Evolutionary conservation across 2,888 invertebrate species (phyloP), one percentile per base, ranked within the genome.

Genomic region (Chrysina gloriosa): DNA sequence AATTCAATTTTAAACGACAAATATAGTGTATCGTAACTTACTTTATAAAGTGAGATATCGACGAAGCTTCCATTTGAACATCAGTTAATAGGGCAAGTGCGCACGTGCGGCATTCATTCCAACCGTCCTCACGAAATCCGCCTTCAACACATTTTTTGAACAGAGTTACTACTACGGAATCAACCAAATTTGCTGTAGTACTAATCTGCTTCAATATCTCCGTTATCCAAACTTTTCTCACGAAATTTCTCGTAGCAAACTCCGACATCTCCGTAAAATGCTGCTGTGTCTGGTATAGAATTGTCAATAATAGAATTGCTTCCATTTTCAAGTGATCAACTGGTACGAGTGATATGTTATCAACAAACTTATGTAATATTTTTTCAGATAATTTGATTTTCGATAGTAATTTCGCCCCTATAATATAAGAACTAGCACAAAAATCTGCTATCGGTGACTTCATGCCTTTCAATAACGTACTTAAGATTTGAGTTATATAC

Each of bases 391-490:
- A 78, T 50, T 84, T 86, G 0, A 88, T 85, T 83, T 91, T 92
- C 0, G 87, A 85, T 0, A 90, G 84, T 9, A 96, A 78, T 77
- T 90, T 90, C 0, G 91, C 90, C 0, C 90, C 81, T 23, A 95
- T 89, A 81, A 95, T 89, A 77, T 91, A 92, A 0, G 89, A 86
- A 0, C 92, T 88, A 0, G 94, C 89, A 75, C 89, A 87, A 80
- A 90, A 94, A 81, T 95, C 94, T 0, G 86, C 77, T 0, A 90
- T 83, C 0, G 86, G 79, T 1, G 93, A 93, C 14, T 86, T 86
- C 11, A 96, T 83, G 0, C 93, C 95, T 73, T 87, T 87, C 0
- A 91, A 77, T n/a, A 96, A 77, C 0, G 90, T 86, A 0, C 93
- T 91, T 23, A 96, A 77, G 23, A 96, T 83, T 11, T 89, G 86